These are phyloP conservation scores for Heteromyza rotundicornis DNA, from an alignment of 2,888 invertebrate genomes.

Conservation along the genomic window DNA sequence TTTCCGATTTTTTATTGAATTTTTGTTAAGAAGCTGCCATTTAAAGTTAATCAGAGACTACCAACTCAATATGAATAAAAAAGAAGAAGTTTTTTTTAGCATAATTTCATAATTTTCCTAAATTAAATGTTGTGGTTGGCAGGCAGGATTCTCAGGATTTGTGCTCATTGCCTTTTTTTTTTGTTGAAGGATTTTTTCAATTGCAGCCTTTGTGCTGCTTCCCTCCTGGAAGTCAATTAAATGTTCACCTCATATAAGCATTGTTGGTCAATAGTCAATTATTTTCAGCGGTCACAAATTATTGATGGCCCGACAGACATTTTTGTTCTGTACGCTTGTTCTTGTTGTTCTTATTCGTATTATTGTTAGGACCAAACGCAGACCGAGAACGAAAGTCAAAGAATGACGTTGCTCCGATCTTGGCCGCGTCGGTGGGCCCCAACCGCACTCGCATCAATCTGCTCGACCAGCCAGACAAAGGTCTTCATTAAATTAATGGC, in stretches of 20 bases:
- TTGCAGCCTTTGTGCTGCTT: neutral
- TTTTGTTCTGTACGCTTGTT: neutral
- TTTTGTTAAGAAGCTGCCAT: conserved; percentile 12
- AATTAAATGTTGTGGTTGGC: conserved; percentile 2
- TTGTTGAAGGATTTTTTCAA: neutral
- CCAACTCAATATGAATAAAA: too few relatives aligned
- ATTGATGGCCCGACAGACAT: conserved; percentile 41
- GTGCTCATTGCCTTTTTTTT: neutral
- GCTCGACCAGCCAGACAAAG: conserved; percentile 44
- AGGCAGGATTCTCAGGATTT: neutral
- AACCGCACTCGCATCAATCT: conserved; percentile 9
- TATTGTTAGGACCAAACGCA: too few relatives aligned
- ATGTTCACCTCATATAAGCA: conserved; percentile 46
- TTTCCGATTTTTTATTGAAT: conserved; percentile 2
- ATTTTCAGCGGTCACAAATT: conserved; percentile 55
- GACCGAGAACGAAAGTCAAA: too few relatives aligned
- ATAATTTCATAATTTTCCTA: too few relatives aligned
- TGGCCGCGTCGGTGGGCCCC: neutral
- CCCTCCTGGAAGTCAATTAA: neutral
- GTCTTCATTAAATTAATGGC: conserved; percentile 56
- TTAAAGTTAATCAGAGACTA: conserved; percentile 3
- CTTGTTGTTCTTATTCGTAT: neutral
- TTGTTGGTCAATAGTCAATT: conserved; percentile 57
- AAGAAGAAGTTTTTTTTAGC: too few relatives aligned
- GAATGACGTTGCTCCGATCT: too few relatives aligned